Percentiles rank a stretch among this genome's conserved stretches.
phyloP scores from a whole-genome alignment of 2,888 invertebrate genomes.

The Scaptodrosophila latifasciaeformis region DNA sequence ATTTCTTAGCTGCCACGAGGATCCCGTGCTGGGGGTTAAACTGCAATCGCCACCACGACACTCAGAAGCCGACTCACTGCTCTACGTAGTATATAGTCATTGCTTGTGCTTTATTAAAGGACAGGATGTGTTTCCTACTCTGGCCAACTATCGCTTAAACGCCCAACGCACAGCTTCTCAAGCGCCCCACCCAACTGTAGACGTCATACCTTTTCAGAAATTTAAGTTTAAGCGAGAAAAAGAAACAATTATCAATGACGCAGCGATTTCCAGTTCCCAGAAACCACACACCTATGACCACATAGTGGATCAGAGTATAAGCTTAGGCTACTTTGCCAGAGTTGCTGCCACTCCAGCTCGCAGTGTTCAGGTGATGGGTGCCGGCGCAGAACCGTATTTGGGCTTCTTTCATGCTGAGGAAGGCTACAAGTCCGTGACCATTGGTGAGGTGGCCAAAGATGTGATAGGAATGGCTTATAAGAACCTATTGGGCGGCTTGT shows the following conservation, averaged over 20 bases:
- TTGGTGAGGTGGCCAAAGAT: constrained; percentile 94
- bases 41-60: constrained; percentile 79
- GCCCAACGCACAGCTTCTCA: constrained; percentile 36
- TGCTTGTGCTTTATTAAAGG: constrained; percentile 84
- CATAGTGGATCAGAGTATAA: constrained; percentile 78
- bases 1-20: constrained; percentile 80
- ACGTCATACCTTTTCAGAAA: constrained; percentile 83
- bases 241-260: constrained; percentile 82
- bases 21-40: constrained; percentile 85
- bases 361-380: constrained; percentile 84
- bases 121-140: constrained; percentile 83
- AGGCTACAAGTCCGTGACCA: constrained; percentile 86
- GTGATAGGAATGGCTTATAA: constrained; percentile 81
- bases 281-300: constrained; percentile 84
- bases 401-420: constrained; percentile 94
- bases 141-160: constrained; percentile 87
- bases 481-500: constrained; percentile 86
- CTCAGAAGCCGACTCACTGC: constrained; percentile 60
- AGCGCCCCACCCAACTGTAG: constrained; percentile 49
- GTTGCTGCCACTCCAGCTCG: constrained; percentile 85
- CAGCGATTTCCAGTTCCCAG: constrained; percentile 84
- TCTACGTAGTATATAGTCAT: constrained; percentile 78
- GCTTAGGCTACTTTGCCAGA: constrained; percentile 75
- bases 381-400: constrained; percentile 88
- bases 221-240: constrained; percentile 90